Percentiles rank a stretch among this genome's conserved stretches.
phyloP scores from a whole-genome alignment of 2,888 invertebrate species.

The Drosophila tanythrix region DNA sequence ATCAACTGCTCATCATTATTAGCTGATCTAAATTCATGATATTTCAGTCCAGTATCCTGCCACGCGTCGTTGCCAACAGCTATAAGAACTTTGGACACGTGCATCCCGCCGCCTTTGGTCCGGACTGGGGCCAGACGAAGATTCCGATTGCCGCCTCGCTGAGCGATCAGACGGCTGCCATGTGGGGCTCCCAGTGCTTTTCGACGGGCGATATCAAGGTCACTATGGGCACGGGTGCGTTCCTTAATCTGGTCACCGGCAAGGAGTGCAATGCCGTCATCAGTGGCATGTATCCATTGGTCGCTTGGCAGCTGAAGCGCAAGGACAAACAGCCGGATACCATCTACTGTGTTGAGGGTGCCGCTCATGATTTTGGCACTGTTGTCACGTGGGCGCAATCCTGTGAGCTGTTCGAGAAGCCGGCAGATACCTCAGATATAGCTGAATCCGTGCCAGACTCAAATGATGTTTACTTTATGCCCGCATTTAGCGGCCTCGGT shows the following conservation, averaged over 20 bases:
- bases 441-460: conserved; percentile 89
- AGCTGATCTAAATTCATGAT: not conserved
- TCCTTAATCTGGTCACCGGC: conserved; percentile 94
- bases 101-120: conserved; percentile 89
- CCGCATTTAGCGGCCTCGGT: conserved; percentile 95
- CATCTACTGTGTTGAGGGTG: conserved; percentile 93
- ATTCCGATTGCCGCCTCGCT: conserved; percentile 89
- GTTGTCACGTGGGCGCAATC: conserved; percentile 93
- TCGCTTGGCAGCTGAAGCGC: conserved; percentile 89
- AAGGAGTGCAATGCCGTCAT: conserved; percentile 91
- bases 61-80: conserved; percentile 92
- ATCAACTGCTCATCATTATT: not conserved
- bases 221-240: conserved; percentile 96
- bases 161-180: conserved; percentile 92
- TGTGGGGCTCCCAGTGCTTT: conserved; percentile 95
- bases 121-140: conserved; percentile 82
- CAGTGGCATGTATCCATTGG: conserved; percentile 94
- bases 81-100: conserved; percentile 89
- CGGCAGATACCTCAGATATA: conserved; percentile 88
- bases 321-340: conserved; percentile 80
- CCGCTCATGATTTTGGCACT: conserved; percentile 94
- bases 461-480: conserved; percentile 93
- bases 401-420: conserved; percentile 88
- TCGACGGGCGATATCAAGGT: conserved; percentile 92
- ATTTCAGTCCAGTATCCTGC: conserved; percentile 89